These are phyloP conservation scores for Cecropterus lyciades DNA, from an alignment of 1,140 invertebrate species.

Conservation along the genomic window DNA sequence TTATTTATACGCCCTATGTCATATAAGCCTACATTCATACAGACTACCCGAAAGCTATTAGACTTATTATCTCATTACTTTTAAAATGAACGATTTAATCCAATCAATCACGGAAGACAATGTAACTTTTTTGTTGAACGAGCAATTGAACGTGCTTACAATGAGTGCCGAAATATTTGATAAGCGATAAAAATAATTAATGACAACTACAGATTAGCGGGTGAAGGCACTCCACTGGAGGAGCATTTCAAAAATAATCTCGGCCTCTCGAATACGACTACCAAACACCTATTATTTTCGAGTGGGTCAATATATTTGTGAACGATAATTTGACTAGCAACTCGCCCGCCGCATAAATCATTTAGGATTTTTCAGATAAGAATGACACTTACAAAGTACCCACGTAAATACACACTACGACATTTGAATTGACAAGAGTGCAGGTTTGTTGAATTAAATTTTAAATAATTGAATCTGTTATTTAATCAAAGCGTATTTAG, in stretches of 20 bases:
- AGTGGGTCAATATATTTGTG: conserved; percentile 75
- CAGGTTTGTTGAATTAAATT: no score
- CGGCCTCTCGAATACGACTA: conserved; percentile 69
- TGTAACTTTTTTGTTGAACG: conserved; percentile 54
- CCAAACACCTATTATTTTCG: conserved; percentile 74
- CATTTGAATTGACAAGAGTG: no score
- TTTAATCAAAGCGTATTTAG: no score
- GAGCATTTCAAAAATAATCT: conserved; percentile 82
- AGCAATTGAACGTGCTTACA: conserved; percentile 64
- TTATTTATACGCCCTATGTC: no score
- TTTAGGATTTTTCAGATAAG: conserved; percentile 19
- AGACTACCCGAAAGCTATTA: neutral
- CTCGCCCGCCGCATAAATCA: conserved; percentile 20
- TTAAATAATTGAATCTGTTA: no score
- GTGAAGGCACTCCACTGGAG: conserved; percentile 78
- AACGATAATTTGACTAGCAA: conserved; percentile 24
- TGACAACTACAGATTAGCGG: conserved; percentile 78
- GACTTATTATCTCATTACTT: neutral
- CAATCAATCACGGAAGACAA: conserved; percentile 37
- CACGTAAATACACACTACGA: no score
- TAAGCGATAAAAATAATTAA: conserved; percentile 84
- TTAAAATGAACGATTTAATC: neutral
- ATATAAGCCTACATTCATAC: no score
- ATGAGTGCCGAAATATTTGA: conserved; percentile 76
- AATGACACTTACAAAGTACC: neutral